Evolutionary conservation across 2,113 vertebrate genomes (phyloP), one percentile per base, ranked within the genome.

Genomic region (Mesitornis unicolor): DNA sequence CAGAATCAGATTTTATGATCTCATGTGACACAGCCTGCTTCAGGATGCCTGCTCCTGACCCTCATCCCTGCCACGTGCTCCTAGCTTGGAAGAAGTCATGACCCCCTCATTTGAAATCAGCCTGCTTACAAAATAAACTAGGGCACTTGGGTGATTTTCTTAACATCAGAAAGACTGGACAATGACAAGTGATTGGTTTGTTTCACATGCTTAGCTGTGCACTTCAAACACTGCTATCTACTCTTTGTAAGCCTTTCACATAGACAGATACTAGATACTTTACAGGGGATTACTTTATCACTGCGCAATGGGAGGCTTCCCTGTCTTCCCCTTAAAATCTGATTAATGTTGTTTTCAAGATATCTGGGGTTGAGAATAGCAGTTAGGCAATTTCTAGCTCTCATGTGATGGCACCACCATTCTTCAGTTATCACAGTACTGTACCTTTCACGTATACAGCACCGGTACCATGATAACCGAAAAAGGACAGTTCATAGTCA

Each of bases 351-450:
- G 45, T 74, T 95, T 81, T 45, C 71, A 94, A 87, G 48, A 31
- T 76, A 47, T 15, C 38, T 56, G 26, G 11, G 54, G 40, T 19
- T 74, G 75, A 50, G 73, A 63, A 45, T 2, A 70, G 50, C 36
- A 29, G 61, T 54, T 64, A 81, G 36, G n/a, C 60, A 78, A 78
- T 31, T 61, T 48, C 57, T 83, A 94, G 40, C 31, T 98, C 71
- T 95, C 93, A 98, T 92, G 99, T 97, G 99, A 99, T 99, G 99
- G 99, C 99, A 99, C 99, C 97, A 99, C 98, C 99, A 99, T 99
- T 99, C 99, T 99, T 99, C 99, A 99, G 99, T 99, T 99, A 99
- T 99, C 99, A 99, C 99, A 99, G 99, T 99, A 99, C 99, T 99
- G 99, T 99, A 99, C 99, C 99, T 99, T 99, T 99, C 97, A 98